Evolutionary conservation across 2,888 invertebrate species (phyloP), one percentile per base, ranked within the genome.

Genomic region (Clistopyga incitator): DNA sequence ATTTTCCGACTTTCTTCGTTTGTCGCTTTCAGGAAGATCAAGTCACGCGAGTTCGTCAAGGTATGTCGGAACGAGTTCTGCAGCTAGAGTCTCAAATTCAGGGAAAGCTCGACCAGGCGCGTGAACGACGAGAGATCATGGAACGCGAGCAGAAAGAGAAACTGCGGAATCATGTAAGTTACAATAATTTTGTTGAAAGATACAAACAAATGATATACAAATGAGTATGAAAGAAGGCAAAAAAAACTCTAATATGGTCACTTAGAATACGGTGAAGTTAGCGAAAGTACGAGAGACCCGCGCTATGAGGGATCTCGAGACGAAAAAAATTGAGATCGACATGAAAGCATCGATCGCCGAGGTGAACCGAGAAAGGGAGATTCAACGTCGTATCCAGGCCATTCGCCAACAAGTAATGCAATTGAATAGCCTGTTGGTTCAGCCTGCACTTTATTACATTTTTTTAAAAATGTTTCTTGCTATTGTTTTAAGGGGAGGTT

Each of bases 331-430:
- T 85, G 94, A 94, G 89, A 90, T 94, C 84, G 94, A 94, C 94
- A 96, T 95, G 91, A 97, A 97, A 94, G 95, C 97, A 91, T 96
- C 95, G 89, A 95, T 96, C 87, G 97, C 97, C 86, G 97, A 97
- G 94, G 95, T 95, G 93, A 98, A 98, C 93, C 95, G 98, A 88
- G 97, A 97, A 93, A 96, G 96, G 93, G 97, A 97, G 94, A 95
- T 97, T 86, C 96, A 97, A 94, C 97, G 96, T 94, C 97, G 97
- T 94, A 95, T 98, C 93, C 97, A 97, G 93, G 96, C 95, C 93
- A 96, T 96, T 91, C 97, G 97, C 94, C 96, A 97, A 94, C 96
- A 97, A 95, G 97, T 97, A 95, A 93, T 96, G 95, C 64, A 68
- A 13, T 42, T 71, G 45, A 72, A 78, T 59, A 64, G 50, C 72